These are phyloP conservation scores for Dromococcyx pavoninus DNA, from an alignment of 2,797 vertebrate species.

Conservation along the genomic window DNA sequence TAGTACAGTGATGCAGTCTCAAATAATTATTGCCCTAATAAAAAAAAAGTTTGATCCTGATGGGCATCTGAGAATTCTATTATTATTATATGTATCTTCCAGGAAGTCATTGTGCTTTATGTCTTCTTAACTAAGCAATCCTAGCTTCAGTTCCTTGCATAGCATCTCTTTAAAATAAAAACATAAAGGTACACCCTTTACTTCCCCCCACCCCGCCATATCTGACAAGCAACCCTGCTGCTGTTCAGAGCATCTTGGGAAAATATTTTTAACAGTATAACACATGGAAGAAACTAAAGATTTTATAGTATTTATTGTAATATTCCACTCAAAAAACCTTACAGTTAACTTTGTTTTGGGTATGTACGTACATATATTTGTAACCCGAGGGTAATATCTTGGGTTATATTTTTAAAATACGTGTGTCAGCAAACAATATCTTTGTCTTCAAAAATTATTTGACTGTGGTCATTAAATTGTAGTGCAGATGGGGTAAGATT, in stretches of 20 bases:
- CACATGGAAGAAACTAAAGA: not conserved
- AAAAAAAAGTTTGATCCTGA: not conserved
- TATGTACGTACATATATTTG: not conserved
- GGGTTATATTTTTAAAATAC: not conserved
- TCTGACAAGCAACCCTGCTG: not conserved
- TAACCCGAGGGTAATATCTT: not conserved
- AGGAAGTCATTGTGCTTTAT: not conserved
- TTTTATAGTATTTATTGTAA: not conserved
- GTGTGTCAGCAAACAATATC: not conserved
- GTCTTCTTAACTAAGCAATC: not conserved
- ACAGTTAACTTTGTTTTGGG: not conserved
- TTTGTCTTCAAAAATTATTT: not conserved
- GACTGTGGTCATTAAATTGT: not conserved
- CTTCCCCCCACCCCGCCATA: not conserved
- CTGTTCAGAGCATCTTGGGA: not conserved
- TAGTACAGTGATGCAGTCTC: not conserved
- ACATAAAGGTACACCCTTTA: not conserved
- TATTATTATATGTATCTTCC: not conserved
- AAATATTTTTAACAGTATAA: not conserved
- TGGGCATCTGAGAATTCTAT: not conserved
- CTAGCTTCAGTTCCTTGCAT: not conserved
- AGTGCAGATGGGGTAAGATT: not conserved
- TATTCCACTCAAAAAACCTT: not conserved
- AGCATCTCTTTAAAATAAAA: not conserved
- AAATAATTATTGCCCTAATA: not conserved